These are phyloP conservation scores for Spongilla lacustris DNA, from an alignment of 37 sponge, comb jelly and placozoan genomes.

Conservation along the genomic window DNA sequence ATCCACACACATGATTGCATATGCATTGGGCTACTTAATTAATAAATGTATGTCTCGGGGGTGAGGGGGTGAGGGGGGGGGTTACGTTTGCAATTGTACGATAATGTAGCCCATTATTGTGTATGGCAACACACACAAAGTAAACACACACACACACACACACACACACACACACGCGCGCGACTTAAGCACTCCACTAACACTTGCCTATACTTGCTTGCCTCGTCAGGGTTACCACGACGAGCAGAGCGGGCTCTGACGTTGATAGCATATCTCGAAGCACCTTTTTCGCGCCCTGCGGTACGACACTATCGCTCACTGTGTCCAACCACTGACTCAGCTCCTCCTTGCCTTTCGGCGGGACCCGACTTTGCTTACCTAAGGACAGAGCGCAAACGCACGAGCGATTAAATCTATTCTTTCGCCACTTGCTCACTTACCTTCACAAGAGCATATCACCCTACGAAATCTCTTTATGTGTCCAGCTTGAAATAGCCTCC, in stretches of 20 bases:
- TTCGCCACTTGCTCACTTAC: too few species aligned
- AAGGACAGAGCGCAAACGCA: not conserved
- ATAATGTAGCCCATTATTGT: too few species aligned
- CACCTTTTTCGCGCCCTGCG: not conserved
- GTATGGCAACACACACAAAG: too few species aligned
- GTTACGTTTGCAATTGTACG: too few species aligned
- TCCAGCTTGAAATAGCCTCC: not conserved
- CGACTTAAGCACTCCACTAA: not conserved
- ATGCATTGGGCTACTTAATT: too few species aligned
- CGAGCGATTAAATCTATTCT: too few species aligned
- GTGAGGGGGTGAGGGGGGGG: too few species aligned
- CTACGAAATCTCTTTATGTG: not conserved
- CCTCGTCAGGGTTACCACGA: not conserved
- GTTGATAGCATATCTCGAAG: not conserved
- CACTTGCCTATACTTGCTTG: not conserved
- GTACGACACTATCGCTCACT: not conserved
- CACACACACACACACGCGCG: not conserved
- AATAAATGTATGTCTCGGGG: too few species aligned
- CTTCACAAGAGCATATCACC: constrained; percentile 14
- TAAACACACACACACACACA: not conserved
- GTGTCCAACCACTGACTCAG: not conserved
- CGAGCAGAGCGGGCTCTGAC: not conserved
- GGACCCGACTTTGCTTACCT: not conserved
- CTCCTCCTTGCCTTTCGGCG: not conserved
- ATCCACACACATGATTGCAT: not conserved